Evolutionary conservation across 2,888 invertebrate species (phyloP), one percentile per base, ranked within the genome.

Genomic region (Limenitis camilla): DNA sequence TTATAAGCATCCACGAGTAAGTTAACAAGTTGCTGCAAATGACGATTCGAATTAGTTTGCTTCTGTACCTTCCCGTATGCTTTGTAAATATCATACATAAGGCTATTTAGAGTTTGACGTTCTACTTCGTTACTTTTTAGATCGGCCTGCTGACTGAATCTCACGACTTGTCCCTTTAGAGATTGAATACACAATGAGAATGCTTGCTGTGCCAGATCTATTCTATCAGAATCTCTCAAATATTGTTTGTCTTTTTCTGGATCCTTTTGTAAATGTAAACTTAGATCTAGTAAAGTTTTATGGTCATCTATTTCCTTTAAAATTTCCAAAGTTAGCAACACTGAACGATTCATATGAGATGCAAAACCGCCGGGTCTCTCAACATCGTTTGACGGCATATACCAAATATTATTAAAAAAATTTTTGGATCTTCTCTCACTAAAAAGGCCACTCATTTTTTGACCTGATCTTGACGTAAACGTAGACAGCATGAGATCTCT

Each of bases 391-490:
- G 92, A 90, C 0, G 96, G 97, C 72, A 96, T 96, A 62, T 96
- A 90, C 97, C 97, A 98, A 52, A 98, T 93, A 43, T 96, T 95
- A 82, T 96, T 95, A 66, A 97, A 97, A 69, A 97, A 96, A 76
- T 97, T 97, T 19, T 91, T 92, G 49, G 89, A 90, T 76, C 94
- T 97, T 46, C 95, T 89, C 64, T 97, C 96, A 35, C 91, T 90
- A 74, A 97, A 98, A 9, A 98, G 85, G 7, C 97, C 97, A 62
- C 90, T 91, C 45, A 95, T 89, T 58, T 91, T 90, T 71, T 92
- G 90, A 9, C 90, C 91, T 44, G 89, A 82, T 60, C 91, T 89
- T 40, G 92, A 91, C 47, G 88, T 89, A 62, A 93, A 93, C 55
- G 90, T 92, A 0, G 91, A 90, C 33, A 95, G 70, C 67, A 95